Conservation (phyloP, 2,888 invertebrate species). For the Hypsopygia costalis region DNA sequence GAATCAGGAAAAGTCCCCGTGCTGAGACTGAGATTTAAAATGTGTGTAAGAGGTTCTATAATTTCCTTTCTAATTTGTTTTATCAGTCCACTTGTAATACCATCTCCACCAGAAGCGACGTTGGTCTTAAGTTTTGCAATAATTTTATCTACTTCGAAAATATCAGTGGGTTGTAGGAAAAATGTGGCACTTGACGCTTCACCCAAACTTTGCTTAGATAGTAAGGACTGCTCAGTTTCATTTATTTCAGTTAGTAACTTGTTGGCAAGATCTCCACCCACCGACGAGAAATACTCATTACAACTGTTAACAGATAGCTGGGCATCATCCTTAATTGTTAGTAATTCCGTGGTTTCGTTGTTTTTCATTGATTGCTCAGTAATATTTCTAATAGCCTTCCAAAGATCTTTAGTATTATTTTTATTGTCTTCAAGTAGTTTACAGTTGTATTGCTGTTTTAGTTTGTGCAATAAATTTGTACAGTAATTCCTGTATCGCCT, state of each 20-base stretch:
- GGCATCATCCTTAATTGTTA: not conserved
- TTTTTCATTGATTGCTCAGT: not conserved
- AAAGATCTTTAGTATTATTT: conserved; percentile 4
- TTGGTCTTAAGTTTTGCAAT: conserved; percentile 2
- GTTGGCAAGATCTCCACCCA: conserved; percentile 3
- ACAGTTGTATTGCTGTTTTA: conserved; percentile 3
- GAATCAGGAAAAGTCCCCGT: conserved; percentile 8
- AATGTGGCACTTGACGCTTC: not conserved
- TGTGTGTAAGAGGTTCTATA: conserved; percentile 1
- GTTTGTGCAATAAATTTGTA: not conserved
- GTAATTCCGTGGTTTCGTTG: not conserved
- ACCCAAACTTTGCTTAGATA: not conserved
- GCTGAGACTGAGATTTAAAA: conserved; percentile 8
- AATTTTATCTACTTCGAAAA: not conserved
- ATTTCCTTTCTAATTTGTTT: not conserved
- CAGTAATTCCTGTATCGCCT: conserved; percentile 4
- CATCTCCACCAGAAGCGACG: conserved; percentile 3
- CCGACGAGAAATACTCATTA: conserved; percentile 7
- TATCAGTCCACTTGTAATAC: not conserved
- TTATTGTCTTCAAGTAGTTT: not conserved
- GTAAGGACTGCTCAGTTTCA: not conserved
- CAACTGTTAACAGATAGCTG: conserved; percentile 2
- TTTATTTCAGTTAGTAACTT: not conserved
- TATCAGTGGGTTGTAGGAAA: conserved; percentile 4
- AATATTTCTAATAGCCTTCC: conserved; percentile 5